Evolutionary conservation across 2,113 vertebrate species (phyloP), one percentile per base, ranked within the genome.

Genomic region (Apus apus): DNA sequence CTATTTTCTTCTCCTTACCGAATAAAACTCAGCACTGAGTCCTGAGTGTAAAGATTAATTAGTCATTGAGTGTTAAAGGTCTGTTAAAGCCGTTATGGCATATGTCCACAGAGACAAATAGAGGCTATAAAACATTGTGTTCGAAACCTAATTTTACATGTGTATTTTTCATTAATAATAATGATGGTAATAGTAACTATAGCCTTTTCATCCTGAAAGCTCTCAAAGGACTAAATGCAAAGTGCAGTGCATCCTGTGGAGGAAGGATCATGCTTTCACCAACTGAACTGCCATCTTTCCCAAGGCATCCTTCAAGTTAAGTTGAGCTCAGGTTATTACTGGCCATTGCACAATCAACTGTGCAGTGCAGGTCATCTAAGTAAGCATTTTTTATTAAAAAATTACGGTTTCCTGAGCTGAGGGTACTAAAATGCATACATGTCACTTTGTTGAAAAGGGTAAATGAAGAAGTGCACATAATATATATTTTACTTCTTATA

Each of bases 91-190:
- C 95, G 93, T 96, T 95, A 95, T 95, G 76, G 95, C 2, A 1
- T 62, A 30, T 61, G 93, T 92, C 87, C 85, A 50, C 85, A 88
- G 87, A 92, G 96, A 94, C 87, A 96, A 93, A 89, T 95, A 95
- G 89, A 53, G 72, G 89, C 60, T 96, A 85, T 95, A 95, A 96
- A 94, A 91, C 93, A 91, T 80, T 90, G 93, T 90, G 93, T 97
- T 97, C 4, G 13, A 89, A 96, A 92, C 86, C 86, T 85, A 89
- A 95, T 97, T 96, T 94, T 96, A 94, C 88, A 88, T 92, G 93
- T 96, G 93, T 96, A 88, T 96, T 96, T 96, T 96, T 93, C 87
- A 92, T 96, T 97, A 97, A 96, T 96, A 95, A 90, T 97, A 94
- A 94, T 94, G 93, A 89, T 89, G 89, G 83, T 89, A 68, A 87